Base-by-base conservation (phyloP, 2,113 vertebrate species). In the Trachemys scripta region DNA sequence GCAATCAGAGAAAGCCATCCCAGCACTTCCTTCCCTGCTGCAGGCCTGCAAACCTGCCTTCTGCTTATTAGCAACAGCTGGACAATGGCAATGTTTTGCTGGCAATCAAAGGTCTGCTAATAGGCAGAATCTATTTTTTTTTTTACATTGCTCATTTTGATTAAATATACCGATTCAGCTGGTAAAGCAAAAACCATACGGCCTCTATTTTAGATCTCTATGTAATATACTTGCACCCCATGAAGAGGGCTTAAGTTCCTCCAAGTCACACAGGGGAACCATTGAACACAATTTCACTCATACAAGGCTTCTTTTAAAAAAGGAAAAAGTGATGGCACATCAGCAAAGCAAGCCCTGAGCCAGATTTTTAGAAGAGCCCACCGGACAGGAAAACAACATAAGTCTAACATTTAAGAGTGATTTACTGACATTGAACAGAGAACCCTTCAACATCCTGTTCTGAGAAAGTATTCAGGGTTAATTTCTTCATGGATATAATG, bases 381-480 rank as follows among this genome's bases (percentile, higher is more conserved):
- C 6, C 3, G 78, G 50, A 8, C 72, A 87, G 83, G 8, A 3
- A 31, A 25, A 85, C 76, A 85, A 31, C 59, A 35, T 92, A 96
- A 38, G 69, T 2, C 82, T 51, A 82, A 90, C 88, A 19, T 78
- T 89, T 1, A 93, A 80, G 59, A 93, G 87, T 88, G 42, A 53
- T 87, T 59, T 45, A 24, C 35, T 31, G 85, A 3, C 78, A 93
- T 65, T 65, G 31, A 94, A 88, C 51, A 85, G 62, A 92, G 80
- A 59, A 76, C 87, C 80, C 89, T 93, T 78, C 81, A 88, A 90
- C 79, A 13, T 31, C 79, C 42, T 89, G 49, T 53, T 87, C 42
- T 38, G 57, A 93, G 91, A 97, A 83, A n/a, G 72, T 56, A 95
- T 91, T 20, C 57, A 84, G 96, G 95, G 93, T 97, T 97, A 96